These are phyloP conservation scores for Polypedilum vanderplanki DNA, from an alignment of 1,140 invertebrate genomes.

Conservation along the genomic window DNA sequence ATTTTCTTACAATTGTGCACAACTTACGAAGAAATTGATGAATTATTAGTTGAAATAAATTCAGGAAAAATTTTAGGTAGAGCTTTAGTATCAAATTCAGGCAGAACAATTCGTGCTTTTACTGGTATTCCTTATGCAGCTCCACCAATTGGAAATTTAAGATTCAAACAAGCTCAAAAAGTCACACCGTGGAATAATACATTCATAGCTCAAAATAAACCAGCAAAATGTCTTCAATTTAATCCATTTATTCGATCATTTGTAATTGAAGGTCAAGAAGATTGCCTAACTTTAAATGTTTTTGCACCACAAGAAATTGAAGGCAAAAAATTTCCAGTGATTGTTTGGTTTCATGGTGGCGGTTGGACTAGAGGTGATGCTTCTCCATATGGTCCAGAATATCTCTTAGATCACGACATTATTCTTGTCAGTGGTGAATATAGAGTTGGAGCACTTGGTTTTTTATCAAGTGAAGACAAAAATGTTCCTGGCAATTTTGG, in stretches of 20 bases:
- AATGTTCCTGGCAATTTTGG: neutral
- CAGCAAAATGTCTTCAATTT: neutral
- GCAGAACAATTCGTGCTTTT: slow-evolving; percentile 47
- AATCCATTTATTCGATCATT: neutral
- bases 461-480: slow-evolving; percentile 35
- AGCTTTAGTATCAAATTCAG: slow-evolving; percentile 37
- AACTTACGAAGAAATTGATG: too few relatives aligned
- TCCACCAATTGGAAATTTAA: slow-evolving; percentile 49
- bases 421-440: neutral
- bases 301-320: neutral
- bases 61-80: slow-evolving; percentile 38
- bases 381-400: slow-evolving; percentile 50
- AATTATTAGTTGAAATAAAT: too few relatives aligned
- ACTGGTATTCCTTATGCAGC: slow-evolving; percentile 56
- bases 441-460: neutral
- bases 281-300: slow-evolving; percentile 30
- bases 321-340: neutral
- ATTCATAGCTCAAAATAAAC: slow-evolving; percentile 33
- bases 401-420: slow-evolving; percentile 39
- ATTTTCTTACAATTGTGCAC: too few relatives aligned
- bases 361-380: slow-evolving; percentile 10
- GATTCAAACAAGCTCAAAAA: slow-evolving; percentile 42
- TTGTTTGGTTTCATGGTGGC: neutral
- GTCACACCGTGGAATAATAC: neutral
- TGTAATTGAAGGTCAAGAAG: neutral